These are phyloP conservation scores for Ornithoptera alexandrae DNA, from an alignment of 2,888 invertebrate genomes.

Conservation along the genomic window DNA sequence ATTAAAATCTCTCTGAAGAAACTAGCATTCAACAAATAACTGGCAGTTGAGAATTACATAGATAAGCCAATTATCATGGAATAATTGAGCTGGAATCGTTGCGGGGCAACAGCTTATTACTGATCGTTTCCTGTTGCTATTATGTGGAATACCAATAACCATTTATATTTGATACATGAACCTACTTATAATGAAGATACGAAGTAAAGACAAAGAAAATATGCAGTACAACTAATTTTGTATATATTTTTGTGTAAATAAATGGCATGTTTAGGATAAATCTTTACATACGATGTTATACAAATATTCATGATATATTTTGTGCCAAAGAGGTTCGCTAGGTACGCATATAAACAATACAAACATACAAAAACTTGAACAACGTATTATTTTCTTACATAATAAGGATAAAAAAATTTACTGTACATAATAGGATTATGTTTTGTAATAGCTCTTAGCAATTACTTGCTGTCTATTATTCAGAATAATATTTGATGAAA, in stretches of 20 bases:
- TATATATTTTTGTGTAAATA: constrained; percentile 24
- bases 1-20: neutral
- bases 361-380: constrained; percentile 12
- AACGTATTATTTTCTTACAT: constrained; percentile 24
- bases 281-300: constrained; percentile 11
- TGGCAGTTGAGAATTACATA: neutral
- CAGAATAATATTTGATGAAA: too few species aligned
- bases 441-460: constrained; percentile 12
- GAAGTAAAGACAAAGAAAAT: neutral
- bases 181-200: neutral
- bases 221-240: constrained; percentile 5
- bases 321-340: constrained; percentile 37
- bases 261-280: constrained; percentile 22
- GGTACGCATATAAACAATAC: constrained; percentile 24
- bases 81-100: constrained; percentile 2
- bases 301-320: constrained; percentile 31
- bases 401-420: constrained; percentile 7
- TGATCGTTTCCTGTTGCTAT: constrained; percentile 1
- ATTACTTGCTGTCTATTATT: neutral
- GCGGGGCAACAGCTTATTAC: constrained; percentile 25
- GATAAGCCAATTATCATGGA: neutral
- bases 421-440: constrained; percentile 23
- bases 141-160: constrained; percentile 2
- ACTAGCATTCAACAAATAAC: neutral
- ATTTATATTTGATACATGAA: constrained; percentile 2